Conservation (phyloP, 1,140 invertebrate genomes). For the Drosophila tani region DNA sequence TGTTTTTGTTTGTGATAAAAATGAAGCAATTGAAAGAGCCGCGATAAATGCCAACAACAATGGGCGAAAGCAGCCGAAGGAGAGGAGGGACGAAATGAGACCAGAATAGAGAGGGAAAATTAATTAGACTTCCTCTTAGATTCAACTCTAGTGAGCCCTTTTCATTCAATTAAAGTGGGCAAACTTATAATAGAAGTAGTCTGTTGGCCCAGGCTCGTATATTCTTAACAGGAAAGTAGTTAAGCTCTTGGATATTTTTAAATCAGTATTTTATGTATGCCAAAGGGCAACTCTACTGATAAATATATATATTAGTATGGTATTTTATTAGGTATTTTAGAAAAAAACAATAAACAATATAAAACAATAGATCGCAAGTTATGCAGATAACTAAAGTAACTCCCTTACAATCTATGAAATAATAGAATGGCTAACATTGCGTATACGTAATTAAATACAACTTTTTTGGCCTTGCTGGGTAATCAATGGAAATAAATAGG, state of each 20-base stretch:
- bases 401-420: constrained; percentile 37
- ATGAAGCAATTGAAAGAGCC: constrained; percentile 60
- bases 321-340: too few relatives aligned
- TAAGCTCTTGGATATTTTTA: background rate
- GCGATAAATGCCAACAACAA: constrained; percentile 51
- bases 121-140: constrained; percentile 41
- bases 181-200: constrained; percentile 41
- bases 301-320: too few relatives aligned
- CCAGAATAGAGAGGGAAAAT: constrained; percentile 26
- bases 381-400: too few relatives aligned
- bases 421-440: constrained; percentile 4
- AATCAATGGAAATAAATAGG: constrained; percentile 55
- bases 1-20: constrained; percentile 48
- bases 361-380: too few relatives aligned
- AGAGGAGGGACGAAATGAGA: constrained; percentile 13
- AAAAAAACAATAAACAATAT: background rate
- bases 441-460: constrained; percentile 35
- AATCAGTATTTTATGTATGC: background rate
- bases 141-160: constrained; percentile 38
- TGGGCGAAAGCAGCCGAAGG: constrained; percentile 3
- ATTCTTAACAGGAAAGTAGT: background rate
- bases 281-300: background rate
- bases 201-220: background rate
- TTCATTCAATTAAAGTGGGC: constrained; percentile 42
- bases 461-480: constrained; percentile 4